These are phyloP conservation scores for Geococcyx californianus DNA, from an alignment of 2,113 vertebrate species.

Conservation along the genomic window DNA sequence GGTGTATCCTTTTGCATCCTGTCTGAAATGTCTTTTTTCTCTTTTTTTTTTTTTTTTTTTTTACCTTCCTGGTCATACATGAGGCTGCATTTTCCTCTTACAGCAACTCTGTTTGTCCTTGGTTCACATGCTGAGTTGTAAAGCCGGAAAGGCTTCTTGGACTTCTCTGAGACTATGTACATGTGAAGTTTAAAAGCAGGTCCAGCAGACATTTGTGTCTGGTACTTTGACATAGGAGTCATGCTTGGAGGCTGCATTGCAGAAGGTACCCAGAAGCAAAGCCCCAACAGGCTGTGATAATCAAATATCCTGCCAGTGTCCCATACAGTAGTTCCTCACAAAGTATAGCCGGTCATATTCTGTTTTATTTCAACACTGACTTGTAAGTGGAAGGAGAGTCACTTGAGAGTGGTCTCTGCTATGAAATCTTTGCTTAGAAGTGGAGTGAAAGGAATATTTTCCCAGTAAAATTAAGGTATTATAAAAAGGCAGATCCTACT, in stretches of 20 bases:
- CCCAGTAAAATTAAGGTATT: not conserved
- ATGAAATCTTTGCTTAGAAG: not conserved
- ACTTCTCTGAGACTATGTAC: not conserved
- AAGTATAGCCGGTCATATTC: not conserved
- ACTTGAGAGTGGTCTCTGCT: not conserved
- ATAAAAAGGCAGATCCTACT: not conserved
- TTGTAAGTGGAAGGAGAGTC: not conserved
- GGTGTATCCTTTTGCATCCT: not conserved
- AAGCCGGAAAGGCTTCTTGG: not conserved
- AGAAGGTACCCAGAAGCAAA: not conserved
- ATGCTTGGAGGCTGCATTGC: not conserved
- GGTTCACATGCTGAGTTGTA: not conserved
- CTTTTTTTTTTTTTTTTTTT: not conserved
- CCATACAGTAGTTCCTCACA: not conserved
- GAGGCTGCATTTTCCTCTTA: not conserved
- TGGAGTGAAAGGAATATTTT: not conserved
- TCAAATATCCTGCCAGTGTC: not conserved
- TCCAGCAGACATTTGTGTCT: not conserved
- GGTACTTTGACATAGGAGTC: not conserved
- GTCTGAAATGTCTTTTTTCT: not conserved
- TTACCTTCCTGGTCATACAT: not conserved
- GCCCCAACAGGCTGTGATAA: not conserved
- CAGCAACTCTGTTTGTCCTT: not conserved
- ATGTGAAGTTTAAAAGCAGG: not conserved
- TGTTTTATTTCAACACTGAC: not conserved